Evolutionary conservation across 2,888 invertebrate genomes (phyloP).

Genomic region (Pandemis cinnamomeana): DNA sequence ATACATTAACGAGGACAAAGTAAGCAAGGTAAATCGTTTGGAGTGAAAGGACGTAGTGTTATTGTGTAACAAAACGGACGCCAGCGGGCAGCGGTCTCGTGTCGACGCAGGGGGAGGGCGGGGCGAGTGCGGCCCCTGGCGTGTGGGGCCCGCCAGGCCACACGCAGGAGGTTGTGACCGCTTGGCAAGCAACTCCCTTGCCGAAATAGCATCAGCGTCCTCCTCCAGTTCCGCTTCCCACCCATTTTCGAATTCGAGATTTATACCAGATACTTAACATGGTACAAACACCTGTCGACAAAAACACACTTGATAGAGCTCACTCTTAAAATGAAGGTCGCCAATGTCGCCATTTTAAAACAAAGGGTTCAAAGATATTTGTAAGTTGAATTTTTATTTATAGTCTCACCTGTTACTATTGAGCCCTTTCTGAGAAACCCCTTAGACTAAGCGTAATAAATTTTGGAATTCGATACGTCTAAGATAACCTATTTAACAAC

Average conservation of each 20-base stretch:
- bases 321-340: constrained; percentile 34
- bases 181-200: constrained; percentile 82
- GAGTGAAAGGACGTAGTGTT: constrained; percentile 70
- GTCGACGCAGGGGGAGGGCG: constrained; percentile 84
- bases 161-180: constrained; percentile 86
- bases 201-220: constrained; percentile 75
- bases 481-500: constrained; percentile 58
- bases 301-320: constrained; percentile 27
- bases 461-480: constrained; percentile 47
- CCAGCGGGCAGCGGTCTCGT: constrained; percentile 81
- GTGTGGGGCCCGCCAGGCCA: constrained; percentile 85
- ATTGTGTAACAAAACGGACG: constrained; percentile 82
- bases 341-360: constrained; percentile 37
- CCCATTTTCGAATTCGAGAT: constrained; percentile 50
- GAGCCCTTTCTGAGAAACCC: too few species aligned
- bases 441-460: background rate
- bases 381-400: background rate
- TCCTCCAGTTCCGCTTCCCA: constrained; percentile 58
- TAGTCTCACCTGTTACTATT: background rate
- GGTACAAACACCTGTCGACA: constrained; percentile 20
- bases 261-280: constrained; percentile 17
- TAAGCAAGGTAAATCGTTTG: constrained; percentile 75
- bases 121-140: constrained; percentile 82
- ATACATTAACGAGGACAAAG: constrained; percentile 81
- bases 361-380: constrained; percentile 15